Conservation (phyloP, 2,113 vertebrate species). For the Hippocampus abdominalis region DNA sequence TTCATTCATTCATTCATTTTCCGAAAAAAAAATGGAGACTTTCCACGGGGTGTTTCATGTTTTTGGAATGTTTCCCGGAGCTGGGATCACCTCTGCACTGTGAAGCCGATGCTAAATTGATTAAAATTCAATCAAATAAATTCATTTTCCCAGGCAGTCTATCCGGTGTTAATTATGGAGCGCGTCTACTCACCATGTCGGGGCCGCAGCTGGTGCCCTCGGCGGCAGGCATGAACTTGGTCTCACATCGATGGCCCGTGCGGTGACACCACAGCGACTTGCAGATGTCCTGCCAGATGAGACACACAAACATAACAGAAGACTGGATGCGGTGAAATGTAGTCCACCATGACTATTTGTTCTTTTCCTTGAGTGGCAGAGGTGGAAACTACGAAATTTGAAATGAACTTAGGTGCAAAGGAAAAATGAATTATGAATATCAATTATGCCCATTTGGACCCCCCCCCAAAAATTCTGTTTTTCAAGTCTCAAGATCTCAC, state of each 20-base stretch:
- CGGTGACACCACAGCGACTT: constrained; percentile 97
- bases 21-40: no score
- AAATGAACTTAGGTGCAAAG: no score
- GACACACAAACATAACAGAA: constrained; percentile 21
- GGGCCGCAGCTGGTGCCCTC: constrained; percentile 91
- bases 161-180: background rate
- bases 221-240: constrained; percentile 98
- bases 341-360: background rate
- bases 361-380: background rate
- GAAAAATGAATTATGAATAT: background rate
- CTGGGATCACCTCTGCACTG: no score
- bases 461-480: no score
- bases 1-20: no score
- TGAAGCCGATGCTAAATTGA: no score
- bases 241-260: constrained; percentile 90
- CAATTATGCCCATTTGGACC: no score
- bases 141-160: background rate
- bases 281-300: constrained; percentile 87
- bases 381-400: no score
- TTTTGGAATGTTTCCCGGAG: no score
- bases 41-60: no score
- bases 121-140: background rate
- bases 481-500: no score
- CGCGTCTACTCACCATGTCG: constrained; percentile 84
- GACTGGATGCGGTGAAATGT: background rate